Percentiles rank a stretch among this genome's conserved stretches.
Evolutionary conservation across 2,888 invertebrate genomes (phyloP).

Genomic region (Apamea anceps): DNA sequence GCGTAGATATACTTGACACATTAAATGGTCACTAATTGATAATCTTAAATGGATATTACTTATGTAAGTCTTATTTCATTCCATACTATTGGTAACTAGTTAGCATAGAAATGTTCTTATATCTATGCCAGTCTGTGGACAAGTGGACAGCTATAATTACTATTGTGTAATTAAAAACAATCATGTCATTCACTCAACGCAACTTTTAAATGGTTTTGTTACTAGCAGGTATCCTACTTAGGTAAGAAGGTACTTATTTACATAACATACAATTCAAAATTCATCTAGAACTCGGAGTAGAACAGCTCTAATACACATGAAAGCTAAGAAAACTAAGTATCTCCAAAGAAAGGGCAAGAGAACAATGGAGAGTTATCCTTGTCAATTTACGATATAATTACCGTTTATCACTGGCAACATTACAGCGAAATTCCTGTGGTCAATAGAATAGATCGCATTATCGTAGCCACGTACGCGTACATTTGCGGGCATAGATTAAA

Average conservation of each 20-base stretch:
- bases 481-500: slow-evolving; percentile 70
- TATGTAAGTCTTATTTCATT: slow-evolving; percentile 21
- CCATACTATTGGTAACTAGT: not conserved
- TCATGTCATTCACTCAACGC: not conserved
- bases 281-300: not conserved
- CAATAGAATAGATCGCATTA: slow-evolving; percentile 58
- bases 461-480: slow-evolving; percentile 44
- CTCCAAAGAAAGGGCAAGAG: not conserved
- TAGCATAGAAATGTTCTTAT: not conserved
- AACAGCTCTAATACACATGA: not conserved
- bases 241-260: not conserved
- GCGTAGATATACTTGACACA: slow-evolving; percentile 31
- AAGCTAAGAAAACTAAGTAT: not conserved
- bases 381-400: slow-evolving; percentile 30
- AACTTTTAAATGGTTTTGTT: slow-evolving; percentile 2
- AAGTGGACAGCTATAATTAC: not conserved
- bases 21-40: slow-evolving; percentile 42
- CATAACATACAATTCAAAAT: not conserved
- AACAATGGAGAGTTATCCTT: not conserved
- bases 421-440: slow-evolving; percentile 43
- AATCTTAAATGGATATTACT: slow-evolving; percentile 21
- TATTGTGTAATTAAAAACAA: slow-evolving; percentile 20
- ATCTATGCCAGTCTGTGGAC: not conserved
- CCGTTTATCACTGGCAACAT: slow-evolving; percentile 39
- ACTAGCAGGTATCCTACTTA: not conserved